Evolutionary conservation across 2,113 vertebrate species (phyloP).

Genomic region (Pitta sordida): DNA sequence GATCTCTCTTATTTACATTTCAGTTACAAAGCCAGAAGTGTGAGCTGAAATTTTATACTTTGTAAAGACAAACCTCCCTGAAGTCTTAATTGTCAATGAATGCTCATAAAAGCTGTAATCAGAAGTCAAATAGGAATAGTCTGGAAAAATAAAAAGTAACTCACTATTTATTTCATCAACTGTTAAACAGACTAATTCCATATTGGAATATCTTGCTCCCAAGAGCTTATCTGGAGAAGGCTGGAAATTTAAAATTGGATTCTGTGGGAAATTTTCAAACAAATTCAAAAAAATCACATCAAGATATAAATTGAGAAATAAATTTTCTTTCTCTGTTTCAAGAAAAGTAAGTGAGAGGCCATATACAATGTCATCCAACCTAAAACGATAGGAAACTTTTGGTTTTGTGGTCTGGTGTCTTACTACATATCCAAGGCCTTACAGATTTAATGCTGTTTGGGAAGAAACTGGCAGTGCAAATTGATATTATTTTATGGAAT

Average conservation of each 20-base stretch:
- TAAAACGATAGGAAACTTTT: background rate
- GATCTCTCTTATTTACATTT: background rate
- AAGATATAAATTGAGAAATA: background rate
- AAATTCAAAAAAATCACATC: background rate
- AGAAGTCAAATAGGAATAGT: background rate
- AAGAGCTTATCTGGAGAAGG: background rate
- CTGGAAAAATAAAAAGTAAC: background rate
- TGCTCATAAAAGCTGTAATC: background rate
- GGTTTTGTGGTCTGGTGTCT: background rate
- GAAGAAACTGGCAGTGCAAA: background rate
- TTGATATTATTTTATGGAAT: background rate
- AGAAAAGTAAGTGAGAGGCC: background rate
- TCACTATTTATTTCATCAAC: background rate
- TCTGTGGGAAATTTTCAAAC: background rate
- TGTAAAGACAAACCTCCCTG: background rate
- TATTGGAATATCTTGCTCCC: background rate
- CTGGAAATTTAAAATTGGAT: background rate
- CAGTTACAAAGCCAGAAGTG: background rate
- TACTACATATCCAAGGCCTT: background rate
- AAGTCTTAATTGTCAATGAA: background rate
- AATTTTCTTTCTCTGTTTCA: background rate
- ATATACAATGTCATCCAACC: background rate
- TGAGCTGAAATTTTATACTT: background rate
- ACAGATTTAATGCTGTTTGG: background rate
- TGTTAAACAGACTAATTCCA: background rate